Base-by-base conservation (phyloP, 2,888 invertebrate species). In the Epistrophe eligans region DNA sequence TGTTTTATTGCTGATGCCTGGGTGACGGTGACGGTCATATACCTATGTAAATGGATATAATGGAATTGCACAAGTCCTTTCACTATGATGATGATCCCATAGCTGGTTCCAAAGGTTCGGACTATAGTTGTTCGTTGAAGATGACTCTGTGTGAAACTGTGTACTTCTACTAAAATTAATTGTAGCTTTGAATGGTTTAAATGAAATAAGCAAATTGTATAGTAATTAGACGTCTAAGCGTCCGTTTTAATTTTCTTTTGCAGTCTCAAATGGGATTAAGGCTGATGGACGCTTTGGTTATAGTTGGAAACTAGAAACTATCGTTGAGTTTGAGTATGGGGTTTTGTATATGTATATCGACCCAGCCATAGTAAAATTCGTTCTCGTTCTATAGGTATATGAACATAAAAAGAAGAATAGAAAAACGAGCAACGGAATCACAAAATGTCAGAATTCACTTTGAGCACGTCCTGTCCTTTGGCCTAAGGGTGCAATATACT, bases 121-220 rank as follows among this genome's bases (percentile, higher is more conserved):
- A 7, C 15, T 15, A 24, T 24, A 8, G 52, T 52, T 24, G 52
- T 52, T 55, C 55, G 35, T 40, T 48, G 71, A 28, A 74, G n/a
- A 71, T 40, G 40, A 77, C 70, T 52, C 52, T 50, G 66, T 52
- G 32, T 43, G 48, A 48, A 28, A 50, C 58, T 58, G 38, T 67
- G 77, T 73, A 77, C 84, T 81, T 67, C 80, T 73, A 77, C 84
- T 81, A 67, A 77, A 73, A 77, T 72, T 77, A 72, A 81, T 77
- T 85, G 55, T 15, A 81, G 62, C 77, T 81, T 70, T 43, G 70
- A 70, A 77, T 8, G 57, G 60, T 24, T 73, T 57, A 85, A 85
- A 85, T 77, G 77, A 64, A 85, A 85, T 85, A 85, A 81, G 81
- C 84, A 84, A 84, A 84, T 84, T 80, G 84, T 81, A 58, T 35